These are phyloP conservation scores for Pollenia angustigena DNA, from an alignment of 2,888 invertebrate genomes.

Conservation along the genomic window DNA sequence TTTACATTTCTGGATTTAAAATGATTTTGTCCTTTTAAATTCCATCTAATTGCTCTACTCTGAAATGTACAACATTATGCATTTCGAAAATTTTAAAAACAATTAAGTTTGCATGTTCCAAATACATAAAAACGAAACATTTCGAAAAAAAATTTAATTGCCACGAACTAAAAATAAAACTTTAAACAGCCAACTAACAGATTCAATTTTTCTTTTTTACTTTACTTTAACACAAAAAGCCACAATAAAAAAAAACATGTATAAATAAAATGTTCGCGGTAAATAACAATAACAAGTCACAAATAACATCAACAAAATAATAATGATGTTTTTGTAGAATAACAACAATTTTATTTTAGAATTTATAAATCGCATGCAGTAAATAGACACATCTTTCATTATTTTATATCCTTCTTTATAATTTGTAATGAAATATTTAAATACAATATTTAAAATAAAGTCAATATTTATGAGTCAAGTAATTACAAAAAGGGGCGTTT, in stretches of 20 bases:
- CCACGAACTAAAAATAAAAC: slow-evolving; percentile 63
- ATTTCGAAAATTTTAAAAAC: not conserved
- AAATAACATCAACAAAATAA: slow-evolving; percentile 24
- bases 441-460: not conserved
- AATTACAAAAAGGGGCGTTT: not conserved
- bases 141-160: slow-evolving; percentile 54
- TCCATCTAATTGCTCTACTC: not conserved
- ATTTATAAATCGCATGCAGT: slow-evolving; percentile 60
- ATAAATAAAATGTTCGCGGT: not conserved
- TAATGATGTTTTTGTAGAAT: not conserved
- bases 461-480: not conserved
- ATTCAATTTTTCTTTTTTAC: not conserved
- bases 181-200: not conserved
- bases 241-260: not conserved
- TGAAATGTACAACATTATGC: not conserved
- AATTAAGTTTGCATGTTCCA: slow-evolving; percentile 54
- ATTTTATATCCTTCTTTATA: slow-evolving; percentile 10
- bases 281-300: slow-evolving; percentile 38
- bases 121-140: slow-evolving; percentile 54
- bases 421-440: slow-evolving; percentile 26
- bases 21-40: not conserved
- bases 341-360: not conserved
- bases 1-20: too few species aligned
- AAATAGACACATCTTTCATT: slow-evolving; percentile 63
- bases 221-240: not conserved